Evolutionary conservation across 2,797 vertebrate genomes (phyloP), one percentile per base, ranked within the genome.

Genomic region (Smutsia temminckii): DNA sequence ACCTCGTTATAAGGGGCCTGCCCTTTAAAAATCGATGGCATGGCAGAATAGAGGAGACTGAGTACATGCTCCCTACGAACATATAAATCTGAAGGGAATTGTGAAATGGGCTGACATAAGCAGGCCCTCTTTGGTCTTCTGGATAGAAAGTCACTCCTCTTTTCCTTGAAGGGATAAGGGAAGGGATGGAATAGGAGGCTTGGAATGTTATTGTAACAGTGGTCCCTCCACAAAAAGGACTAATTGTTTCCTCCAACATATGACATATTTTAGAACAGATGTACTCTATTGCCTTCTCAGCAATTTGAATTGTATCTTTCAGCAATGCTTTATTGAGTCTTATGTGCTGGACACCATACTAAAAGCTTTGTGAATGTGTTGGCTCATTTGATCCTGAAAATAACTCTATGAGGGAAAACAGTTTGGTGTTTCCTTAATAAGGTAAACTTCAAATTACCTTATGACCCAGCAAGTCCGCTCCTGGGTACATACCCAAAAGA

Each of bases 311-410:
- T 46, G 27, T 61, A 83, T 85, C 85, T 91, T 86, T 94, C 23
- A 88, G 90, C 63, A 85, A 18, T 55, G 66, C 94, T 81, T 87
- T 95, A 90, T 81, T 68, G 68, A 89, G 84, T 91, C 61, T 66
- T 96, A 14, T 59, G n/a, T 95, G 79, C 84, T 93, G 88, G 77
- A 75, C 55, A 85, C 12, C 66, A 59, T 61, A 86, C 42, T 89
- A 69, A 97, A 96, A 96, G 74, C 66, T 80, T 87, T 87, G 74
- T 75, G 74, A 94, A 92, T 78, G 32, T 72, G 64, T 94, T 80
- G 68, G 51, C 72, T 74, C 57, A 69, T 85, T 72, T 92, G 69
- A 74, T 85, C 53, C 80, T 92, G 71, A 96, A 93, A 97, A 94
- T 83, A 96, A 71, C 23, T 63, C 16, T 20, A 64, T 27, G 18